phyloP scores from a whole-genome alignment of 2,113 vertebrate genomes.

The Varanus salvator region DNA sequence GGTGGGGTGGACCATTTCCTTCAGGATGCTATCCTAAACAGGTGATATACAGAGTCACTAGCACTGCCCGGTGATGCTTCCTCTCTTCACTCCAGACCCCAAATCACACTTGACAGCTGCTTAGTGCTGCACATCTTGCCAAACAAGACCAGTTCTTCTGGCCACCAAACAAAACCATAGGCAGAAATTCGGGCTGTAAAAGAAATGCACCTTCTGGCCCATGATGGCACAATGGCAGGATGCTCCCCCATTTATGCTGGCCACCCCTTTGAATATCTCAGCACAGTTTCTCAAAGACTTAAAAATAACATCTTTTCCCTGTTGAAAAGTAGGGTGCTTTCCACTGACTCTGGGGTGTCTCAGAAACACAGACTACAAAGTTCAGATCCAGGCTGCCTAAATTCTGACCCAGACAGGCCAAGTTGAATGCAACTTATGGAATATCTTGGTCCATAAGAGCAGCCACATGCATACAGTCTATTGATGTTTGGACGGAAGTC shows the following conservation, averaged over 20 bases:
- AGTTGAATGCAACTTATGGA: neutral
- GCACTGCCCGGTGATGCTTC: conserved; percentile 18
- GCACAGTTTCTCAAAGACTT: neutral
- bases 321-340: neutral
- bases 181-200: conserved; percentile 20
- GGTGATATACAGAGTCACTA: conserved; percentile 26
- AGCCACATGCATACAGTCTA: too few relatives aligned
- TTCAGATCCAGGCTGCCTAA: neutral
- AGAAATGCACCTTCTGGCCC: conserved; percentile 36
- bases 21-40: neutral
- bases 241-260: conserved; percentile 28
- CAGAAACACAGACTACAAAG: neutral
- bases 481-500: neutral
- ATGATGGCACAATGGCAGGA: conserved; percentile 21
- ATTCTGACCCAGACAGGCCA: neutral
- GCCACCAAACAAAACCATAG: conserved; percentile 27
- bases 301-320: neutral
- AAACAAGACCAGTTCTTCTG: neutral
- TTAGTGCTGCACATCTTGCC: conserved; percentile 59
- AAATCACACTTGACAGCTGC: conserved; percentile 37
- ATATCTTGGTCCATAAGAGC: neutral
- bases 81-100: conserved; percentile 34
- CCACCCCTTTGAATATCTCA: fast-evolving
- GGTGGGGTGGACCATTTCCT: neutral
- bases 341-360: neutral